Base-by-base conservation (phyloP, 2,113 vertebrate species). In the Salvelinus fontinalis region DNA sequence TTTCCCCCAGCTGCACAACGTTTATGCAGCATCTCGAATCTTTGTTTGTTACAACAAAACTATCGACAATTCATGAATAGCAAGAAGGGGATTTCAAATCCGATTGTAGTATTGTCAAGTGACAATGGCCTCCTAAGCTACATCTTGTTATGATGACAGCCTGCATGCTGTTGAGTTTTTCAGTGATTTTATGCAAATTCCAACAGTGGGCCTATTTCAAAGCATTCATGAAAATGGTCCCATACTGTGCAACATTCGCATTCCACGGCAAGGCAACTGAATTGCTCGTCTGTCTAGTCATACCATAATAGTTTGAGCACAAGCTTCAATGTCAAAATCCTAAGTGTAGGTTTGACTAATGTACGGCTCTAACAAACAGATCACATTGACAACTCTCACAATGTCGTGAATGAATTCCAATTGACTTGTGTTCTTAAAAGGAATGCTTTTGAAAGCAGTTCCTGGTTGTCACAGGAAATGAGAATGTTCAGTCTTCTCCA, bases 151-250 rank as follows among this genome's bases (percentile, higher is more conserved):
- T 62, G 26, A 9, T 29, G 22, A 13, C 67, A 69, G 54, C 67
- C 31, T 66, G 18, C n/a, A 9, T 57, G 54, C 13, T 20, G 13
- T 62, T 11, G 59, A n/a, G 54, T n/a, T 31, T 70, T 20, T 8
- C n/a, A 66, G 67, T 59, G 70, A 67, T 75, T 81, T 67, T 54
- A 69, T 69, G 20, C n/a, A 57, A 77, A 81, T n/a, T 65, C 20
- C 18, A n/a, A n/a, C 59, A 54, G 3, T 18, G 16, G 49, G 39
- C 16, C 16, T 14, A 57, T 8, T 13, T 70, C 39, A 49, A 70
- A 3, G 44, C n/a, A 49, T 22, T 31, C 7, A 48, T 54, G 48
- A 26, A 54, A 57, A 29, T 54, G 70, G 13, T 13, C 22, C 5
- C 14, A 29, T 57, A 70, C 20, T 62, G 69, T 51, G 24, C 18